Evolutionary conservation across 2,113 vertebrate genomes (phyloP).

Genomic region (Thunnus thynnus): DNA sequence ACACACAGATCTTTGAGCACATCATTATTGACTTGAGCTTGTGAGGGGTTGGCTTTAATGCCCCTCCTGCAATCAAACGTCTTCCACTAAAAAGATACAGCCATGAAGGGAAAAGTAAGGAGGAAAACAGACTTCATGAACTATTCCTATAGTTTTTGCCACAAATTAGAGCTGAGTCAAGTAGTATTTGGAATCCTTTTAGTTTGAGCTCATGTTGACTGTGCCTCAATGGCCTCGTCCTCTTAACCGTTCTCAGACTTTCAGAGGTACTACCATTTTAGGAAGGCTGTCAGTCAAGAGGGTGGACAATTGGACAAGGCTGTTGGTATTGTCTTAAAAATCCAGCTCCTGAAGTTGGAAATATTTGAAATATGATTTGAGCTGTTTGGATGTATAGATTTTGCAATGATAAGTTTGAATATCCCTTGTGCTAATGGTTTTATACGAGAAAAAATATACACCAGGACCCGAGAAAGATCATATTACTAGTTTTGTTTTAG

Average conservation of each 20-base stretch:
- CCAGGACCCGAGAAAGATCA: slow-evolving; percentile 2
- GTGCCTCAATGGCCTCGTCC: slow-evolving; percentile 46
- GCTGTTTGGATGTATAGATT: slow-evolving; percentile 2
- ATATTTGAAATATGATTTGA: not conserved
- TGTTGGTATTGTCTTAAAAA: slow-evolving; percentile 7
- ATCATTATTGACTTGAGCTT: slow-evolving; percentile 94
- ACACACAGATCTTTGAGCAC: slow-evolving; percentile 97
- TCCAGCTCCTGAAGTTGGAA: slow-evolving; percentile 16
- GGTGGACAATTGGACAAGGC: not conserved
- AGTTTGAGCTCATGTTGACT: slow-evolving; percentile 24
- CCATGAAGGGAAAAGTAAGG: slow-evolving; percentile 33
- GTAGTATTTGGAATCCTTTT: slow-evolving; percentile 23
- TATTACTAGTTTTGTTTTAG: not conserved
- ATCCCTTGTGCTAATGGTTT: slow-evolving; percentile 46
- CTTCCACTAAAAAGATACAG: slow-evolving; percentile 63
- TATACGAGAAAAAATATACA: slow-evolving; percentile 19
- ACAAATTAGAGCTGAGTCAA: slow-evolving; percentile 22
- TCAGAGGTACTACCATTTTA: slow-evolving; percentile 6
- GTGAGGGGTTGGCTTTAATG: slow-evolving; percentile 80
- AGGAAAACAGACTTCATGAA: slow-evolving; percentile 30
- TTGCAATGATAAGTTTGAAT: slow-evolving; percentile 9
- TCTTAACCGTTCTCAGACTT: slow-evolving; percentile 14
- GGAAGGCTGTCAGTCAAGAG: not conserved
- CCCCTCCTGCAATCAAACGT: slow-evolving; percentile 56
- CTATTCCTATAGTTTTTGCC: slow-evolving; percentile 31